These are phyloP conservation scores for Naso thynnoides DNA, from an alignment of 2,797 vertebrate species.

Conservation along the genomic window DNA sequence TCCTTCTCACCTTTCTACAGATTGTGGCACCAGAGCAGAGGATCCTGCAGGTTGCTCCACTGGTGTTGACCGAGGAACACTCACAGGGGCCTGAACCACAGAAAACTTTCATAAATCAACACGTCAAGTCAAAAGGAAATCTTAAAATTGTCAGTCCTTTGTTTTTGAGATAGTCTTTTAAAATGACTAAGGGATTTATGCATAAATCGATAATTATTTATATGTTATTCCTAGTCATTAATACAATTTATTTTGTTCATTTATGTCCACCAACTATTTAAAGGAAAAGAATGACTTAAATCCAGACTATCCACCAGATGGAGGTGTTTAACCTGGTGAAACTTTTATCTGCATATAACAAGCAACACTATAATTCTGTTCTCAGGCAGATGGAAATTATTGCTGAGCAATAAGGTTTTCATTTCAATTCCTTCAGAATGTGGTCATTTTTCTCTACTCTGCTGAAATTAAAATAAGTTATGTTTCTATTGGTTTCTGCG, in stretches of 20 bases:
- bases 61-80: conserved; percentile 67
- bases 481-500: not conserved
- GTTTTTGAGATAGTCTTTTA: not conserved
- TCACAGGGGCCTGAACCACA: conserved; percentile 71
- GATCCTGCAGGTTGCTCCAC: conserved; percentile 70
- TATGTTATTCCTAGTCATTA: not conserved
- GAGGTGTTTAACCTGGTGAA: conserved; percentile 25
- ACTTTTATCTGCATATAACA: not conserved
- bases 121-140: conserved; percentile 10
- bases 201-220: not conserved
- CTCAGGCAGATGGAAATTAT: conserved; percentile 7
- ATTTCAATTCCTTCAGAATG: conserved; percentile 21
- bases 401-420: conserved; percentile 11
- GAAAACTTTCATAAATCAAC: not conserved
- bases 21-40: conserved; percentile 59
- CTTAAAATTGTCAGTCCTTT: not conserved
- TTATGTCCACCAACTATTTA: not conserved
- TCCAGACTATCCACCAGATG: conserved; percentile 53
- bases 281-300: not conserved
- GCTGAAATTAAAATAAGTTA: not conserved
- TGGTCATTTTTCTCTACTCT: not conserved
- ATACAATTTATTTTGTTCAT: not conserved
- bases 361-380: conserved; percentile 23
- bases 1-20: conserved; percentile 79
- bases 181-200: not conserved